A percentile compares a stretch with the other conserved stretches of the same genome.
Evolutionary conservation across 2,113 vertebrate species (phyloP).

Genomic region (Crotalus helleri): DNA sequence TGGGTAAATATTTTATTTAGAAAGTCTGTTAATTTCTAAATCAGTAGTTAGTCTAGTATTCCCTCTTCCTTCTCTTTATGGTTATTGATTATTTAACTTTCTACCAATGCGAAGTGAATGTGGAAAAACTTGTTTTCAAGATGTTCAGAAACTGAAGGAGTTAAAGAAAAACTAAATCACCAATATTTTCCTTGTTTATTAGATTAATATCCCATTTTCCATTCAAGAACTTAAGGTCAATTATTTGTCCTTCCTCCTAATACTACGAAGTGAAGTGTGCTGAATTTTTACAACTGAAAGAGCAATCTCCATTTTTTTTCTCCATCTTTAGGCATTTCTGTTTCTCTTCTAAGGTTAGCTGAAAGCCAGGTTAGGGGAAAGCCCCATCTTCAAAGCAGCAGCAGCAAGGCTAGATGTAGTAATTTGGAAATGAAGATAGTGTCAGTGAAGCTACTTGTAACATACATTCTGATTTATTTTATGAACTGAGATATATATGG

Average conservation of each 20-base stretch:
- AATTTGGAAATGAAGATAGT: neutral
- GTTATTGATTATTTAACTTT: neutral
- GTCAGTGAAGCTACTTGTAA: neutral
- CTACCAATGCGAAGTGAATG: neutral
- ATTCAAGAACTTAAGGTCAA: neutral
- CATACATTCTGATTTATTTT: neutral
- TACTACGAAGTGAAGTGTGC: neutral
- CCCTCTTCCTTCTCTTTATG: neutral
- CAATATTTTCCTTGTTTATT: neutral
- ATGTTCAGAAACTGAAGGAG: neutral
- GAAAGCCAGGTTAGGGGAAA: neutral
- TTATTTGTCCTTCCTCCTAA: neutral
- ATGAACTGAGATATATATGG: neutral
- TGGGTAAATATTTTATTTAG: neutral
- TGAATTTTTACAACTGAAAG: neutral
- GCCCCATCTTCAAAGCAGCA: neutral
- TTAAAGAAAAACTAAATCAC: neutral
- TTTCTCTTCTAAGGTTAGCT: neutral
- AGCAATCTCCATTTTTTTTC: neutral
- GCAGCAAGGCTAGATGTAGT: neutral
- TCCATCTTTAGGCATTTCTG: neutral
- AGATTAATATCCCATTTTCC: neutral
- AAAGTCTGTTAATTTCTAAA: neutral
- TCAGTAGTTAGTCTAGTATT: neutral
- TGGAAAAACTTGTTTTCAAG: neutral